Base-by-base conservation (phyloP, 2,888 invertebrate species). In the Prenolepis imparis region DNA sequence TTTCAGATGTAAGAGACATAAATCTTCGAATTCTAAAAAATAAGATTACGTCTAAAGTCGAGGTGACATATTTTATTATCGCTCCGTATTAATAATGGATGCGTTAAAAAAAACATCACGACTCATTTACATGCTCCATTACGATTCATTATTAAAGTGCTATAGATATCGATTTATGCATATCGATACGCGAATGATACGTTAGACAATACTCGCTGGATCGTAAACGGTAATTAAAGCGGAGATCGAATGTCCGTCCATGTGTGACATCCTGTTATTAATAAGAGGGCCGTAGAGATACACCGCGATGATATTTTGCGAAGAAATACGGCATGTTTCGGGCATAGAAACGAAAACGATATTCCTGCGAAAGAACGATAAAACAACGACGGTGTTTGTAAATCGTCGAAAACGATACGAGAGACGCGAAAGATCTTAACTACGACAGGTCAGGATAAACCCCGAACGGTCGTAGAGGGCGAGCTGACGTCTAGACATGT, bases 401-500 rank as follows among this genome's bases (percentile, higher is more conserved):
- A 86, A 83, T 82, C 73, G 63, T 68, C 68, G 80, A 86, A 83
- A 80, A 84, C 81, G 88, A 88, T 83, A 89, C 87, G 89, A 84
- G 84, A n/a, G n/a, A 89, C 81, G 82, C 84, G 66, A 84, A 83
- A 85, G 81, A 81, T 75, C 84, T 84, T 55, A 70, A 70, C 68
- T 83, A 84, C 82, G 84, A 82, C 84, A 83, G 84, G 88, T 86
- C 86, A 78, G 85, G 86, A 86, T 82, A 85, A 88, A 84, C 82
- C 84, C 86, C 68, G 68, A 88, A 88, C 83, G 86, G 63, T 82
- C 78, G 83, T 84, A 70, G 83, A 84, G 83, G 78, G 86, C 87
- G 87, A 86, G 86, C 80, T 84, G 82, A 84, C 88, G 90, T 90
- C 90, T 90, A 90, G 91, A 91, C 91, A 85, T 86, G 91, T 91